Conservation (phyloP, 2,113 vertebrate genomes). For the Camelus bactrianus region DNA sequence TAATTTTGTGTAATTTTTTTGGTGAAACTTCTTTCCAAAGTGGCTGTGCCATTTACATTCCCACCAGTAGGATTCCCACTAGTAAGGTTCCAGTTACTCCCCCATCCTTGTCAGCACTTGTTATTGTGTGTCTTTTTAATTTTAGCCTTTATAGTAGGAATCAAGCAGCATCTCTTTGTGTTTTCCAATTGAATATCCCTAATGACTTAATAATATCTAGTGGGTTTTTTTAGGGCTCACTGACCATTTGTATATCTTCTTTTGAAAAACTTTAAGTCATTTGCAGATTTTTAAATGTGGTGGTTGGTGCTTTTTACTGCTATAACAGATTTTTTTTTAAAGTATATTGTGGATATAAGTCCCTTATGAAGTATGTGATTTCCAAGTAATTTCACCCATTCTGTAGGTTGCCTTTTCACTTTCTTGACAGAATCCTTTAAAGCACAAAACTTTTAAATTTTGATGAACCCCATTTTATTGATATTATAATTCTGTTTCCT, state of each 20-base stretch:
- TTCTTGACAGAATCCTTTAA: not conserved
- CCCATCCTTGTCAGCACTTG: not conserved
- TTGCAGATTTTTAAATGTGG: not conserved
- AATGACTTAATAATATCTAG: not conserved
- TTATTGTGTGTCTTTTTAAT: not conserved
- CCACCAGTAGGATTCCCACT: not conserved
- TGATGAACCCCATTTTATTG: not conserved
- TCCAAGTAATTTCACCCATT: not conserved
- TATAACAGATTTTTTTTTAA: not conserved
- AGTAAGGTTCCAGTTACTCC: not conserved
- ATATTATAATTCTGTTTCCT: not conserved
- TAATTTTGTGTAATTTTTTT: not conserved
- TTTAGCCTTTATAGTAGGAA: not conserved
- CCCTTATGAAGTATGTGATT: not conserved
- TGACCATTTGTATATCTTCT: not conserved
- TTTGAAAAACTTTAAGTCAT: conserved; percentile 31
- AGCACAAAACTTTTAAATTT: not conserved
- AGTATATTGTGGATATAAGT: not conserved
- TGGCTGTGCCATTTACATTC: not conserved
- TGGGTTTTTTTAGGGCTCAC: not conserved
- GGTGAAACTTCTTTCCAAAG: not conserved
- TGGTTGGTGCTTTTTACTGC: not conserved
- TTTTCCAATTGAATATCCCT: not conserved
- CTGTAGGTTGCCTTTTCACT: not conserved
- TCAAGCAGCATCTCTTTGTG: not conserved